Conservation (phyloP, 2,888 invertebrate species). For the Melinaea menophilus region DNA sequence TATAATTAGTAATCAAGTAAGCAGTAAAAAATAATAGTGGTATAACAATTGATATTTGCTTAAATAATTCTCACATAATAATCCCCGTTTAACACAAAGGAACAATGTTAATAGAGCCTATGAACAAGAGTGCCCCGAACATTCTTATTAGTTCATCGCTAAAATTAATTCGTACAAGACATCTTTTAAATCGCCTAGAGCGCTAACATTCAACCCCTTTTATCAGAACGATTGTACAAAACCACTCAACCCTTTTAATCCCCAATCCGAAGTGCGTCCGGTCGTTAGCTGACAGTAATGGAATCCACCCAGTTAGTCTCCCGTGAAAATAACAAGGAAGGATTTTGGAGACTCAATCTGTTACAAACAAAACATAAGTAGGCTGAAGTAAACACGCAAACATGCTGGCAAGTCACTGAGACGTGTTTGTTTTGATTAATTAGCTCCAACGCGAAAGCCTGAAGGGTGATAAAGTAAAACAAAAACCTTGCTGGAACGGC, state of each 20-base stretch:
- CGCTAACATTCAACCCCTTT: slow-evolving; percentile 71
- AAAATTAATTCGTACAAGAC: slow-evolving; percentile 60
- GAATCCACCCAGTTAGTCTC: slow-evolving; percentile 68
- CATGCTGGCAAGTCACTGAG: slow-evolving; percentile 22
- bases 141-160: slow-evolving; percentile 50
- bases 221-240: slow-evolving; percentile 75
- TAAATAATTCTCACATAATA: too few species aligned
- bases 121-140: slow-evolving; percentile 28
- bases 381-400: slow-evolving; percentile 20
- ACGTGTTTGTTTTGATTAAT: slow-evolving; percentile 31
- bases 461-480: background rate
- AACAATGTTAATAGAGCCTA: too few species aligned
- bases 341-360: slow-evolving; percentile 55
- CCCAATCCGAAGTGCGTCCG: slow-evolving; percentile 75
- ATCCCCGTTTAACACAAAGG: too few species aligned
- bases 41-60: too few species aligned
- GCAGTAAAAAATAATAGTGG: too few species aligned
- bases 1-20: too few species aligned
- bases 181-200: slow-evolving; percentile 73
- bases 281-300: slow-evolving; percentile 77
- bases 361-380: slow-evolving; percentile 45
- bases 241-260: slow-evolving; percentile 78
- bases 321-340: slow-evolving; percentile 73
- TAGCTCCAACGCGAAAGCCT: slow-evolving; percentile 20
- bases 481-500: background rate